A percentile compares a stretch with the other conserved stretches of the same genome.
Evolutionary conservation across 2,113 vertebrate genomes (phyloP).

Genomic region (Menidia beryllina): DNA sequence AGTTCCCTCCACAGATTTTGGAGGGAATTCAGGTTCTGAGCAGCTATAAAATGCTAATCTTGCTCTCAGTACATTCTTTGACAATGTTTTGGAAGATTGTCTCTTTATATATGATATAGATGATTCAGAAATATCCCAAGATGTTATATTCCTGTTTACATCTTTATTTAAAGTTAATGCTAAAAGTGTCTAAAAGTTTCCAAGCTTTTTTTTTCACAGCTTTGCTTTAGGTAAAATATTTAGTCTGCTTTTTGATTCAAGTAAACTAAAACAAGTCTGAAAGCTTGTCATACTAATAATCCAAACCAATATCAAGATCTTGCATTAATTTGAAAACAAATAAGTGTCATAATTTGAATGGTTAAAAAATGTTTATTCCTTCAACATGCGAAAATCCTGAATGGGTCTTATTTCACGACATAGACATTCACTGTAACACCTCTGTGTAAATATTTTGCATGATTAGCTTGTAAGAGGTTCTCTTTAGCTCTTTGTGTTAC

Average conservation of each 20-base stretch:
- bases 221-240: too few relatives aligned
- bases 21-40: not conserved
- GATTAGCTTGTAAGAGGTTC: not conserved
- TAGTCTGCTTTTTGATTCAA: too few relatives aligned
- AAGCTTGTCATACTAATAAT: not conserved
- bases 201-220: too few relatives aligned
- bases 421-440: not conserved
- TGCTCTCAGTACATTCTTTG: not conserved
- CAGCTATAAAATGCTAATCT: not conserved
- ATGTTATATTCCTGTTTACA: not conserved
- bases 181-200: not conserved
- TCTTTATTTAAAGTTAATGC: not conserved
- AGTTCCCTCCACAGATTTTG: not conserved
- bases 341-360: not conserved
- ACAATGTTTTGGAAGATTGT: not conserved
- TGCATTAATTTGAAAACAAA: not conserved
- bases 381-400: not conserved
- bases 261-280: too few relatives aligned
- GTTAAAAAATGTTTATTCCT: not conserved
- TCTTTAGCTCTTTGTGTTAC: not conserved
- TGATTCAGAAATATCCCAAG: not conserved
- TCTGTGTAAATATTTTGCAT: conserved; percentile 1
- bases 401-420: not conserved
- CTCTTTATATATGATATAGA: too few relatives aligned
- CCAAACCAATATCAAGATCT: not conserved